A percentile compares a stretch with the other conserved stretches of the same genome.
Evolutionary conservation across 2,113 vertebrate species (phyloP).

Genomic region (Caranx melampygus): DNA sequence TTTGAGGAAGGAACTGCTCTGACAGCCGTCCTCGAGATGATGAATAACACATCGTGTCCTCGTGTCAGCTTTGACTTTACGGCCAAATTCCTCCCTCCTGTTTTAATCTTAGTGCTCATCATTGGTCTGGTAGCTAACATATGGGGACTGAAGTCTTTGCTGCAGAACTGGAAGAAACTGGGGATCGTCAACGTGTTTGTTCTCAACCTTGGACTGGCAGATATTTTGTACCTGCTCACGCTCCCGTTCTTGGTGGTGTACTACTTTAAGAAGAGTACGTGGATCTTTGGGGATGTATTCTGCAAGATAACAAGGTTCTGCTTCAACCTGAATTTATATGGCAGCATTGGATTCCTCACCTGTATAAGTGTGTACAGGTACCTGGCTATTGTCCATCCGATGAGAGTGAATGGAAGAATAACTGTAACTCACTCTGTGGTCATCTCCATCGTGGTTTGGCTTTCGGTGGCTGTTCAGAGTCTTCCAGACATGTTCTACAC

Average conservation of each 20-base stretch:
- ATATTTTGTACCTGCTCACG: slow-evolving; percentile 83
- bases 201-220: slow-evolving; percentile 82
- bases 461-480: slow-evolving; percentile 77
- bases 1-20: background rate
- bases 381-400: slow-evolving; percentile 84
- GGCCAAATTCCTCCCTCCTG: slow-evolving; percentile 70
- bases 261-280: slow-evolving; percentile 65
- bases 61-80: slow-evolving; percentile 50
- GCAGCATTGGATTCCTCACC: slow-evolving; percentile 87
- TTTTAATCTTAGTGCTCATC: slow-evolving; percentile 80
- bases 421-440: background rate
- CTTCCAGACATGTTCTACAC: slow-evolving; percentile 80
- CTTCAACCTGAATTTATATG: slow-evolving; percentile 87
- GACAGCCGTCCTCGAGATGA: background rate
- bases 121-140: slow-evolving; percentile 82
- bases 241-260: slow-evolving; percentile 85
- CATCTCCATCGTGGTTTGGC: slow-evolving; percentile 77
- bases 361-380: slow-evolving; percentile 88
- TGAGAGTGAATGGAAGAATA: slow-evolving; percentile 80
- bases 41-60: slow-evolving; percentile 19
- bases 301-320: slow-evolving; percentile 83
- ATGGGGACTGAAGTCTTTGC: slow-evolving; percentile 69
- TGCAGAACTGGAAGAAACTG: slow-evolving; percentile 46
- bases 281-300: slow-evolving; percentile 83
- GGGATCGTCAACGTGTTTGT: slow-evolving; percentile 78